These are phyloP conservation scores for Ammospiza nelsoni DNA, from an alignment of 2,113 vertebrate species.

Conservation along the genomic window DNA sequence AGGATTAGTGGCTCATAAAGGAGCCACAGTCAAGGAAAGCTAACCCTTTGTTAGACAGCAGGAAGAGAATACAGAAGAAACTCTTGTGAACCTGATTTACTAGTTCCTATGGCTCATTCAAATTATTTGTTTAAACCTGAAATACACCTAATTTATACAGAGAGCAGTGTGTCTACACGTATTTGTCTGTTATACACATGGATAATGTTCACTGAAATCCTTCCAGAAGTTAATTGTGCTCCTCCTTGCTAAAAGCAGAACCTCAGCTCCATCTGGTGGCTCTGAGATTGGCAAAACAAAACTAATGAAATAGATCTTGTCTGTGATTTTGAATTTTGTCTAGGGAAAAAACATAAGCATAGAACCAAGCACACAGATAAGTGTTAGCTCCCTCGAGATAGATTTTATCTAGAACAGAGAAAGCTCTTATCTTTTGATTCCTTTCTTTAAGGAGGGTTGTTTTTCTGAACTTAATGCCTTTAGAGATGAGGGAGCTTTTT, in stretches of 20 bases:
- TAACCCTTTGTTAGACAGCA: not conserved
- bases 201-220: constrained; percentile 2
- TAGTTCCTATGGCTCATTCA: not conserved
- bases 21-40: not conserved
- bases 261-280: constrained; percentile 76
- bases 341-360: not conserved
- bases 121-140: constrained; percentile 6
- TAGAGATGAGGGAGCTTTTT: not conserved
- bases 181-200: not conserved
- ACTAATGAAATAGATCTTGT: not conserved
- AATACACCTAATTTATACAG: not conserved
- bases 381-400: not conserved
- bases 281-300: not conserved
- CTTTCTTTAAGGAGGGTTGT: accelerated
- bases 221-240: constrained; percentile 3
- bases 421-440: not conserved
- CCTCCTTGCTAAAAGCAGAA: constrained; percentile 28
- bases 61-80: not conserved
- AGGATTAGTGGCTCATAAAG: not conserved
- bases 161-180: not conserved
- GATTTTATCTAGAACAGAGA: not conserved
- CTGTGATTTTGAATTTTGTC: not conserved
- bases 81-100: not conserved
- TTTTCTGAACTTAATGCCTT: not conserved
- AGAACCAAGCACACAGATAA: not conserved